Conservation (phyloP, 2,797 vertebrate genomes). For the Channa striata region DNA sequence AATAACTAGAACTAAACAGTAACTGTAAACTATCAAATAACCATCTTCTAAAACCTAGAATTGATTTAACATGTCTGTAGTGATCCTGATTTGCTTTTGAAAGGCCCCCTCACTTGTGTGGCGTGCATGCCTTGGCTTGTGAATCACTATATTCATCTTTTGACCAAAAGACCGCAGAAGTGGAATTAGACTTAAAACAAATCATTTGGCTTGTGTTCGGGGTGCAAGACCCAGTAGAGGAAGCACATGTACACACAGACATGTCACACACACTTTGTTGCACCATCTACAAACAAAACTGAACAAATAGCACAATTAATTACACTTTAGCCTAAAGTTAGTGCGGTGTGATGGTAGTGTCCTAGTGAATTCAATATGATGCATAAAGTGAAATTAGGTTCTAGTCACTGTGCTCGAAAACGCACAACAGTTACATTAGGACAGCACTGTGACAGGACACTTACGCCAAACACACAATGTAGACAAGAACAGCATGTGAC, state of each 20-base stretch:
- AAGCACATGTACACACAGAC: slow-evolving; percentile 56
- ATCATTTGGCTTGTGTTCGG: not conserved
- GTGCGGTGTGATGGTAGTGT: not conserved
- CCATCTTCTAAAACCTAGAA: not conserved
- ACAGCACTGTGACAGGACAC: slow-evolving; percentile 1
- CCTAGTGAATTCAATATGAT: not conserved
- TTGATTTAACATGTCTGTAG: no score
- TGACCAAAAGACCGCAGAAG: not conserved
- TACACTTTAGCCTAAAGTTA: not conserved
- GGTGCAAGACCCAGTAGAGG: slow-evolving; percentile 69
- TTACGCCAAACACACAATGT: slow-evolving; percentile 17
- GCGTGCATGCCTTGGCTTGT: slow-evolving; percentile 57
- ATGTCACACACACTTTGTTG: slow-evolving; percentile 34
- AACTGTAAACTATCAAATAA: not conserved
- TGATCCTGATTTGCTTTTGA: slow-evolving; percentile 71
- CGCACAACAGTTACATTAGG: not conserved
- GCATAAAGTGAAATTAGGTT: not conserved
- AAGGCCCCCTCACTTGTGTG: slow-evolving; percentile 29
- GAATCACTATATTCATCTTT: slow-evolving; percentile 6
- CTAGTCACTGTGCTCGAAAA: not conserved
- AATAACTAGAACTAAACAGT: not conserved
- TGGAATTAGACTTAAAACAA: not conserved
- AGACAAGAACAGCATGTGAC: slow-evolving; percentile 60
- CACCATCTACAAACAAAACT: not conserved
- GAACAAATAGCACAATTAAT: not conserved